Evolutionary conservation across 2,113 vertebrate genomes (phyloP).

Genomic region (Arenaria interpres): DNA sequence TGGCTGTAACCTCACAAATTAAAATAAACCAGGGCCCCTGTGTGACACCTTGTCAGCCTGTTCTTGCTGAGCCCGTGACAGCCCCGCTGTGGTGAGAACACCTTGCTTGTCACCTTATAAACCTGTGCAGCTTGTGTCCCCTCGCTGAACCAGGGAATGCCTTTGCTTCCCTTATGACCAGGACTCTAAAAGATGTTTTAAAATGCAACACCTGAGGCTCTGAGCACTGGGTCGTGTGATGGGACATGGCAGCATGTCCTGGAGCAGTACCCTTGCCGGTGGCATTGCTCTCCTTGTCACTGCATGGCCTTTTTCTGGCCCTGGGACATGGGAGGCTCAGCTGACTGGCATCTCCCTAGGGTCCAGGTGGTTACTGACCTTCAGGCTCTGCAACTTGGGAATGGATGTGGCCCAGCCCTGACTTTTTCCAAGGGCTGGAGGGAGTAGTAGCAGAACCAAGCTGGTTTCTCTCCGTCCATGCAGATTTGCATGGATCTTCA

Average conservation of each 20-base stretch:
- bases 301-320: neutral
- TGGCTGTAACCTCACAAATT: neutral
- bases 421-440: neutral
- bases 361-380: neutral
- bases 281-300: neutral
- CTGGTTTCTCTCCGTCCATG: fast-evolving
- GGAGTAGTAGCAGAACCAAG: neutral
- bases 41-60: neutral
- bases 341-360: neutral
- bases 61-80: neutral
- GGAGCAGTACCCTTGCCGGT: neutral
- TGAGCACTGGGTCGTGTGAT: neutral
- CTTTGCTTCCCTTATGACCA: neutral
- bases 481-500: neutral
- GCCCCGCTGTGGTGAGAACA: neutral
- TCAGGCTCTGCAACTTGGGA: neutral
- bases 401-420: neutral
- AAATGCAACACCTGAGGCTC: neutral
- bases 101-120: neutral
- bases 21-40: neutral
- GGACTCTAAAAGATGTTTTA: neutral
- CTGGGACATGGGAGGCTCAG: neutral
- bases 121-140: neutral
- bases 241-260: neutral
- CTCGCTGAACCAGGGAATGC: neutral